Evolutionary conservation across 2,113 vertebrate species (phyloP).

Genomic region (Hemichromis elongatus): DNA sequence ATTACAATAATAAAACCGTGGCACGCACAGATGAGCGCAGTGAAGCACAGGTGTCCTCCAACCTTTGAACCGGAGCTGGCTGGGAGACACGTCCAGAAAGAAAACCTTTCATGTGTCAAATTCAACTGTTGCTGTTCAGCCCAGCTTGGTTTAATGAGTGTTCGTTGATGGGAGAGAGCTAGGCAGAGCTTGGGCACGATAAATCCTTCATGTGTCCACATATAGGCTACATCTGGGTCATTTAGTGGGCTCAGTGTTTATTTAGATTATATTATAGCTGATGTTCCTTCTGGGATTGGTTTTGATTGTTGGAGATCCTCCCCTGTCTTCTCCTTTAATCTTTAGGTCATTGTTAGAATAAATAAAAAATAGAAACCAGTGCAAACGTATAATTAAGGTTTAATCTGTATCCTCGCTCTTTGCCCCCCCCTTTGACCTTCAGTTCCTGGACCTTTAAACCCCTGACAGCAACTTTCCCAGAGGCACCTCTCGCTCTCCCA

Average conservation of each 20-base stretch:
- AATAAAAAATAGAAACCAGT: slow-evolving; percentile 6
- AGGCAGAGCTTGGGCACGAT: not conserved
- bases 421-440: not conserved
- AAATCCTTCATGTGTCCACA: not conserved
- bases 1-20: slow-evolving; percentile 28
- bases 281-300: not conserved
- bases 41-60: slow-evolving; percentile 13
- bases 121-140: not conserved
- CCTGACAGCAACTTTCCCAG: slow-evolving; percentile 80
- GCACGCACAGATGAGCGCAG: not conserved
- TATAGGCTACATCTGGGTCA: not conserved
- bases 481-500: slow-evolving; percentile 89
- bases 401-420: not conserved
- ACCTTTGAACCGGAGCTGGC: slow-evolving; percentile 27
- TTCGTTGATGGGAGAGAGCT: not conserved
- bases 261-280: not conserved
- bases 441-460: slow-evolving; percentile 37
- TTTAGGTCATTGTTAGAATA: not conserved
- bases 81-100: not conserved
- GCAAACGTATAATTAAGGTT: slow-evolving; percentile 6
- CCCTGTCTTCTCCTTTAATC: not conserved
- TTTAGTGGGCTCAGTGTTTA: not conserved
- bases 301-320: not conserved
- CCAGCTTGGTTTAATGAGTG: slow-evolving; percentile 10
- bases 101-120: slow-evolving; percentile 26